These are phyloP conservation scores for Xenopus laevis DNA, from an alignment of 2,113 vertebrate genomes.

Conservation along the genomic window DNA sequence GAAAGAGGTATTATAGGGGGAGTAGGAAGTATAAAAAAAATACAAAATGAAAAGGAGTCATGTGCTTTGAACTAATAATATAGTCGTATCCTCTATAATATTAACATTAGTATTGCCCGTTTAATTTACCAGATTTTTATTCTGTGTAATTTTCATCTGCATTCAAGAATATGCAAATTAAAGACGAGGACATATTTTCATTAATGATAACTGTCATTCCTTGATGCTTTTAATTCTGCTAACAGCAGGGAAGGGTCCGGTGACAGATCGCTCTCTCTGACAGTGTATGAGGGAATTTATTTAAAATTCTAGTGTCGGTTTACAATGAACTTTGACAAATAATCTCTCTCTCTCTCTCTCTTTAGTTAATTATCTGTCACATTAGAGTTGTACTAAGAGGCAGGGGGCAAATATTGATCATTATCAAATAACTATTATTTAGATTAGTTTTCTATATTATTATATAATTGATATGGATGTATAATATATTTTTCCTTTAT, in stretches of 20 bases:
- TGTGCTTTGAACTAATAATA: too few species aligned
- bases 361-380: slow-evolving; percentile 31
- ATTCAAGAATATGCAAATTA: slow-evolving; percentile 4
- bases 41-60: too few species aligned
- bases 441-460: too few species aligned
- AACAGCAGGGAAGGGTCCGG: slow-evolving; percentile 32
- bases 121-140: not conserved
- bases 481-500: too few species aligned
- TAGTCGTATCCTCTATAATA: too few species aligned
- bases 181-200: slow-evolving; percentile 9
- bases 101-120: too few species aligned
- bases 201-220: slow-evolving; percentile 21
- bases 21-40: too few species aligned
- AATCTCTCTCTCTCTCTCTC: slow-evolving; percentile 20
- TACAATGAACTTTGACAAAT: slow-evolving; percentile 18
- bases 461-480: too few species aligned
- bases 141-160: not conserved
- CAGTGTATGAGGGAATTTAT: not conserved
- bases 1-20: not conserved
- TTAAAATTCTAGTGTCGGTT: slow-evolving; percentile 9
- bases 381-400: not conserved
- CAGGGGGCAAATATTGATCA: too few species aligned
- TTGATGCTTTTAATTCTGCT: slow-evolving; percentile 35
- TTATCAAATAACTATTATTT: too few species aligned
- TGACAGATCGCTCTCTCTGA: slow-evolving; percentile 9